Evolutionary conservation across 2,113 vertebrate species (phyloP).

Genomic region (Mus spicilegus): DNA sequence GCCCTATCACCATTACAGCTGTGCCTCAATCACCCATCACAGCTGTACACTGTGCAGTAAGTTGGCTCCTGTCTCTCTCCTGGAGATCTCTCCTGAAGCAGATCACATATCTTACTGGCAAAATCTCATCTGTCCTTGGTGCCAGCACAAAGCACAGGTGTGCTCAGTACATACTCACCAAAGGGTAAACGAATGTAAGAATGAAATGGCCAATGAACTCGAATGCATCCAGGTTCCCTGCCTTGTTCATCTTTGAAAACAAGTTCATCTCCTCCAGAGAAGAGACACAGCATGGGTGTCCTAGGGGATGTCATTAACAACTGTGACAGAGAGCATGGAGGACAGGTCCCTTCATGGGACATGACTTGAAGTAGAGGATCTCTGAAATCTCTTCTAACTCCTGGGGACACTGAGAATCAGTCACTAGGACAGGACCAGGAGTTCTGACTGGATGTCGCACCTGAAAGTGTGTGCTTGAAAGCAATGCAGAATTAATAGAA

Average conservation of each 20-base stretch:
- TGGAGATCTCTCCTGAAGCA: neutral
- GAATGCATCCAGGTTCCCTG: neutral
- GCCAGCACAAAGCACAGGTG: neutral
- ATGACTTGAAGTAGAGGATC: neutral
- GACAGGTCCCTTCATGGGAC: neutral
- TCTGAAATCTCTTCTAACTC: neutral
- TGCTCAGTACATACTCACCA: neutral
- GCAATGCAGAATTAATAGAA: slow-evolving; percentile 16
- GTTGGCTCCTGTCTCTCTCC: neutral
- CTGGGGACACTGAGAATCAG: neutral
- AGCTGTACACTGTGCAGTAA: neutral
- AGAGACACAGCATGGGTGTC: neutral
- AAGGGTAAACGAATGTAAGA: neutral
- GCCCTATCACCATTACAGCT: neutral
- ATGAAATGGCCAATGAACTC: neutral
- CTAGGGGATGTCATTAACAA: neutral
- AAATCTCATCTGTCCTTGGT: neutral
- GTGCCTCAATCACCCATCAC: neutral
- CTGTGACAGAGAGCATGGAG: neutral
- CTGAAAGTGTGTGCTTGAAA: neutral
- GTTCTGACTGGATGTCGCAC: neutral
- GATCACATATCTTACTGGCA: neutral
- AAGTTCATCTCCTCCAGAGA: neutral
- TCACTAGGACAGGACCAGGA: neutral
- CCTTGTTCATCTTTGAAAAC: neutral